Evolutionary conservation across 2,888 invertebrate genomes (phyloP).

Genomic region (Idaea aversata): DNA sequence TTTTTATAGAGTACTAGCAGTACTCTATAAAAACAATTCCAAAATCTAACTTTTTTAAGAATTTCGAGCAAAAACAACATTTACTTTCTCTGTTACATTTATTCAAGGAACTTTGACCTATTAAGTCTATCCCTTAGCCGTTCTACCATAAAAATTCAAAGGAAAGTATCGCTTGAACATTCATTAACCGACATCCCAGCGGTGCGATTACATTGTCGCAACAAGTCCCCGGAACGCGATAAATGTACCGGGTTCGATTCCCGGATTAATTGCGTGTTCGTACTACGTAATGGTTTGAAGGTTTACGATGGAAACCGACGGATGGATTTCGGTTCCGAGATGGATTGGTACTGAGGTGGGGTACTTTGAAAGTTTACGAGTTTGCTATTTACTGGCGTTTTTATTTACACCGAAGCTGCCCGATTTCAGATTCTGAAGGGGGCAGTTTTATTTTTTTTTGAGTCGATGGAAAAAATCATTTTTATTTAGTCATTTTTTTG

Average conservation of each 20-base stretch:
- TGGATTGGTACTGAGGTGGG: not conserved
- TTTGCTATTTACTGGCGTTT: not conserved
- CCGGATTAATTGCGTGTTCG: conserved; percentile 40
- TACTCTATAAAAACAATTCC: too few species aligned
- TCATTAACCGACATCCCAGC: not conserved
- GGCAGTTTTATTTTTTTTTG: too few species aligned
- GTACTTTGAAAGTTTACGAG: not conserved
- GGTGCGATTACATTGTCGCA: conserved; percentile 24
- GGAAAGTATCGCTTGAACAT: not conserved
- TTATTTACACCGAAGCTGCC: not conserved
- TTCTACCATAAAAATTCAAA: too few species aligned
- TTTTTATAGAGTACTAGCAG: too few species aligned
- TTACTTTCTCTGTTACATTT: too few species aligned
- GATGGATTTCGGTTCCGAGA: conserved; percentile 3
- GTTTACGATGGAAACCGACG: conserved; percentile 16
- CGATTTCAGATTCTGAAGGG: too few species aligned
- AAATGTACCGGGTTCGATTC: conserved; percentile 30
- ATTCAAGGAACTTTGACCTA: too few species aligned
- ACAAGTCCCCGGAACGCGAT: conserved; percentile 14
- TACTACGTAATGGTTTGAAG: conserved; percentile 32
- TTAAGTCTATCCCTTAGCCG: too few species aligned
- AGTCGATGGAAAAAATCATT: too few species aligned
- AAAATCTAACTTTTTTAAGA: too few species aligned
- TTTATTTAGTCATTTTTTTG: too few species aligned
- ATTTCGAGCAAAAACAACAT: too few species aligned